These are phyloP conservation scores for Pampus argenteus DNA, from an alignment of 2,797 vertebrate species.

Conservation along the genomic window DNA sequence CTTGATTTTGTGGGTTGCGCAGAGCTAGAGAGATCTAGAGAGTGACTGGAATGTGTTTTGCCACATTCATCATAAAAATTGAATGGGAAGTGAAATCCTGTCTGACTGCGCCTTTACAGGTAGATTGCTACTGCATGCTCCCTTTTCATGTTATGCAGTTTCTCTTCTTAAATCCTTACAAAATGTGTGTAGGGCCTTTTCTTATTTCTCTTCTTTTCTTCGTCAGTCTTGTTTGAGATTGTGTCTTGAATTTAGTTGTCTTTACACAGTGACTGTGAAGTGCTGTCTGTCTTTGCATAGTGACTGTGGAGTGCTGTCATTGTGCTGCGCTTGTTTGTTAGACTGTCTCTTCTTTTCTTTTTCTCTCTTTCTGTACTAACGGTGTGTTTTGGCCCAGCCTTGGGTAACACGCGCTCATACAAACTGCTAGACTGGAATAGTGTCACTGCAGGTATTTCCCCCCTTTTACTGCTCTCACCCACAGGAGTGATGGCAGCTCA, in stretches of 20 bases:
- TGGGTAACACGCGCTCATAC: slow-evolving; percentile 99
- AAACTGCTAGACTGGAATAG: slow-evolving; percentile 99
- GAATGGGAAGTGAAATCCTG: background rate
- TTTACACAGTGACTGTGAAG: slow-evolving; percentile 61
- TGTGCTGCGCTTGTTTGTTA: slow-evolving; percentile 93
- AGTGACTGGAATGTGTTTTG: background rate
- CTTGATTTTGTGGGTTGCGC: too few relatives aligned
- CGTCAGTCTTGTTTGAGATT: slow-evolving; percentile 42
- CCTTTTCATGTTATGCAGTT: slow-evolving; percentile 32
- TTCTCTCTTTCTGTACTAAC: slow-evolving; percentile 91
- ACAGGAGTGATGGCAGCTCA: slow-evolving; percentile 97
- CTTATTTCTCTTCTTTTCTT: slow-evolving; percentile 49
- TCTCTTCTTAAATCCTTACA: slow-evolving; percentile 21
- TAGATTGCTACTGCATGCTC: slow-evolving; percentile 81
- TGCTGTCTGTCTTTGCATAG: slow-evolving; percentile 70
- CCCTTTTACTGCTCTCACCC: slow-evolving; percentile 93
- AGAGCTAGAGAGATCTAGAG: too few relatives aligned
- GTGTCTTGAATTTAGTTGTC: slow-evolving; percentile 53
- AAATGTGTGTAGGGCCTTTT: slow-evolving; percentile 30
- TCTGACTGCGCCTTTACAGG: slow-evolving; percentile 15
- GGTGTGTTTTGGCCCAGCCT: slow-evolving; percentile 99
- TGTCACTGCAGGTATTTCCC: slow-evolving; percentile 99
- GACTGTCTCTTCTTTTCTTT: slow-evolving; percentile 87
- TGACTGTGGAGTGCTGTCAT: slow-evolving; percentile 93
- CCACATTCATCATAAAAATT: background rate